Percentiles rank a stretch among this genome's conserved stretches.
Conservation (phyloP, 2,113 vertebrate species). For the Heteronetta atricapilla region DNA sequence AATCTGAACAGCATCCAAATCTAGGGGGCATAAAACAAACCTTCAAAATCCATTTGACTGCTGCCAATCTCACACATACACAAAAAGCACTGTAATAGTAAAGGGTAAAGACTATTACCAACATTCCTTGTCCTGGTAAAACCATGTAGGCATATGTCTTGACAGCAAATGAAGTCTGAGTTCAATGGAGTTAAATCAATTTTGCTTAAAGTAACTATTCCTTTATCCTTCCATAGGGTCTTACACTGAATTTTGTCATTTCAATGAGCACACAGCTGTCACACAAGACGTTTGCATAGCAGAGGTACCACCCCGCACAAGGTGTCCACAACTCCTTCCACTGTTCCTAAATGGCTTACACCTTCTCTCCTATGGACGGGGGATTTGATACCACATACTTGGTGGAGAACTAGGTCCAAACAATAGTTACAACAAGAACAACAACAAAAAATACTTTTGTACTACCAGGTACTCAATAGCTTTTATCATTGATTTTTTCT, state of each 20-base stretch:
- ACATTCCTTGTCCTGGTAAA: neutral
- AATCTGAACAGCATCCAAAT: neutral
- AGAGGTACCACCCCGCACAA: neutral
- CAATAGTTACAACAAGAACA: neutral
- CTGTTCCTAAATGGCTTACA: neutral
- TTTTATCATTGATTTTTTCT: neutral
- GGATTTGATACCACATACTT: neutral
- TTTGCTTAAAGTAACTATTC: neutral
- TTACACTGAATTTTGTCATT: neutral
- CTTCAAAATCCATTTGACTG: neutral
- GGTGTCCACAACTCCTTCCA: neutral
- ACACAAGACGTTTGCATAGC: neutral
- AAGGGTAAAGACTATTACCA: fast-evolving
- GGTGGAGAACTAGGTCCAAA: neutral
- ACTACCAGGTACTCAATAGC: neutral
- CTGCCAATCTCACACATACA: neutral
- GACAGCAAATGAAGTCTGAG: neutral
- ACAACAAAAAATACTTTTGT: neutral
- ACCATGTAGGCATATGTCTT: fast-evolving
- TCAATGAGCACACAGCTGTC: too few species aligned
- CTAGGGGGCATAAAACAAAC: neutral
- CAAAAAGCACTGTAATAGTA: neutral
- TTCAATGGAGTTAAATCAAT: fast-evolving
- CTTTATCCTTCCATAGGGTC: neutral
- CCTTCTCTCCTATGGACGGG: neutral